Base-by-base conservation (phyloP, 2,797 vertebrate genomes). In the Urophycis tenuis region DNA sequence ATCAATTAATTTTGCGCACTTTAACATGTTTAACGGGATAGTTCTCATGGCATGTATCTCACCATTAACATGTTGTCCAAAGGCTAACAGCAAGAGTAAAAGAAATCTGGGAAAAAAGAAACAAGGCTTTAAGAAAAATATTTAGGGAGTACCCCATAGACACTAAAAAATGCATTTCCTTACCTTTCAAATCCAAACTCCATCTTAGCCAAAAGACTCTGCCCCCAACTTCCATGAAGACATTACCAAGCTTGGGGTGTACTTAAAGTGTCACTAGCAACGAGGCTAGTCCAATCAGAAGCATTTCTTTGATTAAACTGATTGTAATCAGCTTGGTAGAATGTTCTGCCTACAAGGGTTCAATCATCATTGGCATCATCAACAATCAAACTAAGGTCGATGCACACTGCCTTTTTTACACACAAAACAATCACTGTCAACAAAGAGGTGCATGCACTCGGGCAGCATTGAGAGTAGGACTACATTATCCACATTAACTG, bases 311-410 rank as follows among this genome's bases (percentile, higher is more conserved):
- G 60, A 67, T 67, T 67, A 67, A 29, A 25, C 60, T 67, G 60
- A 67, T 67, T 67, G 25, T n/a, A 67, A 25, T 67, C 60, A 67
- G 60, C 60, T 67, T 67, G 60, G 25, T 67, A 67, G n/a, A 29
- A 29, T 36, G 6, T 19, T 22, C 19, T 6, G 45, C 45, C 5
- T 5, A 19, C 45, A 49, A 49, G 22, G 4, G 17, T 22, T 22
- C 45, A 49, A 49, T 49, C 45, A 22, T 22, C 17, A 49, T 49
- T 49, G 19, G 45, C 19, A 22, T 60, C 53, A 25, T 17, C 19
- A 60, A 60, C 53, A 41, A 41, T 41, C 11, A 41, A 12, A 41
- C 6, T 4, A 41, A n/a, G n/a, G n/a, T n/a, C n/a, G n/a, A n/a
- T n/a, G n/a, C n/a, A n/a, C n/a, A n/a, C n/a, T n/a, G n/a, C n/a